These are phyloP conservation scores for Tetragonula clypearis DNA, from an alignment of 1,140 invertebrate genomes.

Conservation along the genomic window DNA sequence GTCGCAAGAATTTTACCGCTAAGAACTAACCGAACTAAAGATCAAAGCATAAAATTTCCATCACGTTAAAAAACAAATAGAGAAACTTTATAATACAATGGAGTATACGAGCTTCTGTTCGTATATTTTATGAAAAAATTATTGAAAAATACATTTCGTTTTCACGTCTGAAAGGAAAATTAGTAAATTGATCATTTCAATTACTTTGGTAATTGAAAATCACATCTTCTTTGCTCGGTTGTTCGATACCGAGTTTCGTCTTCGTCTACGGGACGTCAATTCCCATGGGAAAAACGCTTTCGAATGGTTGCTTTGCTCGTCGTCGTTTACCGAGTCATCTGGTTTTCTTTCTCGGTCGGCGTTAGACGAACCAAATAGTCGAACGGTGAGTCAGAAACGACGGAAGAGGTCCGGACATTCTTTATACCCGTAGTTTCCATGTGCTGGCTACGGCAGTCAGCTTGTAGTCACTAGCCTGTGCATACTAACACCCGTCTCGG, in stretches of 20 bases:
- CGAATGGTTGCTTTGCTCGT: neutral
- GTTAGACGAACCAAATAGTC: slow-evolving; percentile 43
- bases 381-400: slow-evolving; percentile 49
- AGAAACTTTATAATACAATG: no score
- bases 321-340: slow-evolving; percentile 3
- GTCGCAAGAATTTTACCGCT: no score
- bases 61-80: no score
- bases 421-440: neutral
- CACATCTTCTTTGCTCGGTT: no score
- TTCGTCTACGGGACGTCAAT: neutral
- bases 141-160: no score
- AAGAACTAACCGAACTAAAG: no score
- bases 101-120: no score
- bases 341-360: slow-evolving; percentile 1
- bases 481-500: neutral
- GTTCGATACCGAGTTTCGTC: neutral
- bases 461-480: neutral
- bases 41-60: no score
- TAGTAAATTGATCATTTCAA: no score
- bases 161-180: no score
- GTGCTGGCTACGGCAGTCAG: neutral
- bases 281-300: neutral
- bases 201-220: no score
- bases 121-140: no score
- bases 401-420: slow-evolving; percentile 39